These are phyloP conservation scores for Porites divaricata DNA, from an alignment of 92 coral and sea anemone genomes.

Conservation along the genomic window DNA sequence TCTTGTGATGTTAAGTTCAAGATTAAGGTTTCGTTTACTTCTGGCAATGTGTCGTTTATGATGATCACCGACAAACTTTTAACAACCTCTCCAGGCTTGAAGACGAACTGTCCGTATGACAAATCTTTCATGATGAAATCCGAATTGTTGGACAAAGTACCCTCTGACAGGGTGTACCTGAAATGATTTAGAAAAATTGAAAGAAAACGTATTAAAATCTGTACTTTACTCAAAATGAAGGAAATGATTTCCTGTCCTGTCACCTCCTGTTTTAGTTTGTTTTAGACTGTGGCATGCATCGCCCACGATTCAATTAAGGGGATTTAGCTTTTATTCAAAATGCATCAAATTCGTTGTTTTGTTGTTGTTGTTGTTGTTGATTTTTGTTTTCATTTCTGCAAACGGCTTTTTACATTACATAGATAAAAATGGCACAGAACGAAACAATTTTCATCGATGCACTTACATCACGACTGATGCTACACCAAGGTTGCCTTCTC, in stretches of 20 bases:
- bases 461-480: slow-evolving; percentile 17
- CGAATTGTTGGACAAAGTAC: neutral
- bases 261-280: neutral
- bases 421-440: too few species aligned
- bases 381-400: too few species aligned
- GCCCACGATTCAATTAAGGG: too few species aligned
- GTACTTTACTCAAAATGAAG: too few species aligned
- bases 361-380: too few species aligned
- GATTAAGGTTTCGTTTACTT: neutral
- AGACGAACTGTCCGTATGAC: neutral
- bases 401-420: too few species aligned
- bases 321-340: too few species aligned
- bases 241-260: neutral
- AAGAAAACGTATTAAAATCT: neutral
- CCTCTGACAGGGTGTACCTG: slow-evolving; percentile 24
- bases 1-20: slow-evolving; percentile 4
- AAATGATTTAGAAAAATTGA: neutral
- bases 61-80: slow-evolving; percentile 5
- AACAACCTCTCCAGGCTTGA: slow-evolving; percentile 10
- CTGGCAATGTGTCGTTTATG: slow-evolving; percentile 2
- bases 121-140: neutral
- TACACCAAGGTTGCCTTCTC: slow-evolving; percentile 20
- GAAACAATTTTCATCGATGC: neutral
- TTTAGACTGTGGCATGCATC: too few species aligned
- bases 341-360: too few species aligned